Conservation (phyloP, 2,797 vertebrate species). For the Streptopelia turtur region DNA sequence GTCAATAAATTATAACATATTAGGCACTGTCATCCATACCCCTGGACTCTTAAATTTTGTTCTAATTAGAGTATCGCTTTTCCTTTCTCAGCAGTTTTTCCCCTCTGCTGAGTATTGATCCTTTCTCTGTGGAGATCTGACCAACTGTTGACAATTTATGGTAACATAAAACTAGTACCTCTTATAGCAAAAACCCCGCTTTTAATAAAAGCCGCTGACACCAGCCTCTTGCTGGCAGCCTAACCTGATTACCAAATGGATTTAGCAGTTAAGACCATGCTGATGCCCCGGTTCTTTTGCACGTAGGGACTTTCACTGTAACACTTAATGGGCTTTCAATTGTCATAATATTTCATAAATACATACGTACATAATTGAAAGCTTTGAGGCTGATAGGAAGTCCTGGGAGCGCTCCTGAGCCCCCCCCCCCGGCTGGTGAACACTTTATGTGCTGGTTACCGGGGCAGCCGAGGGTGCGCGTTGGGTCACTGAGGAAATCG, state of each 20-base stretch:
- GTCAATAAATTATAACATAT: slow-evolving; percentile 51
- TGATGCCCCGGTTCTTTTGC: neutral
- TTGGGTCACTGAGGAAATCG: neutral
- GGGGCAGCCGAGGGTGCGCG: neutral
- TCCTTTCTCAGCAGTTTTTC: slow-evolving; percentile 68
- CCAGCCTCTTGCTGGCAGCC: neutral
- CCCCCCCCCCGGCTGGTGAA: neutral
- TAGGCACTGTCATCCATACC: slow-evolving; percentile 52
- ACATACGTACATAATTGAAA: neutral
- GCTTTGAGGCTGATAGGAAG: neutral
- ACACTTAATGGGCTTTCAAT: neutral
- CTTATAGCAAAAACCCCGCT: neutral
- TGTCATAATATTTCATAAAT: neutral
- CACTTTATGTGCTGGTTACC: fast-evolving
- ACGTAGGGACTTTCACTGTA: neutral
- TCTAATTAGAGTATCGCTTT: slow-evolving; percentile 62
- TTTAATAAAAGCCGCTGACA: slow-evolving; percentile 31
- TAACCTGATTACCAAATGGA: neutral
- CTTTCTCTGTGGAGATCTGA: slow-evolving; percentile 55
- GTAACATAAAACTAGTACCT: slow-evolving; percentile 43
- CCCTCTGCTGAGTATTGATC: slow-evolving; percentile 65
- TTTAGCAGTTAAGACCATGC: neutral
- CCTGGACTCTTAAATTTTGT: slow-evolving; percentile 50
- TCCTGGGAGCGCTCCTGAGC: neutral
- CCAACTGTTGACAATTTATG: slow-evolving; percentile 73